Percentiles rank a stretch among this genome's conserved stretches.
Conservation (phyloP, 2,888 invertebrate genomes). For the Meiosimyza platycephala region DNA sequence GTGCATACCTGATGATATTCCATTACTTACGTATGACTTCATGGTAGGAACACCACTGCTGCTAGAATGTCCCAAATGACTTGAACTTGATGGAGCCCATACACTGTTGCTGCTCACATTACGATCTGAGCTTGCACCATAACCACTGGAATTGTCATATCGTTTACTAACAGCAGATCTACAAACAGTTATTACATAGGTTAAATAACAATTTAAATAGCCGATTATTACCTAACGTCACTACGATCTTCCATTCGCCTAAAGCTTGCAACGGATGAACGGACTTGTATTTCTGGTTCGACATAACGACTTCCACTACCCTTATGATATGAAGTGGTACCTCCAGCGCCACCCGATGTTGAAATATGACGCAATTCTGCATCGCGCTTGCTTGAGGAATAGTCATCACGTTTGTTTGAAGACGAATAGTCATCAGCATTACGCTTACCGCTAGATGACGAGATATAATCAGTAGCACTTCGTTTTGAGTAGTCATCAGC, state of each 20-base stretch:
- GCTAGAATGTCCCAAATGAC: conserved; percentile 43
- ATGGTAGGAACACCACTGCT: conserved; percentile 52
- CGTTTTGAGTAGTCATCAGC: conserved; percentile 50
- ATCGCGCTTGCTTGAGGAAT: conserved; percentile 57
- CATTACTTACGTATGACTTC: conserved; percentile 64
- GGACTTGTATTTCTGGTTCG: conserved; percentile 52
- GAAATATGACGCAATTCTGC: conserved; percentile 64
- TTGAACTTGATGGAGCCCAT: conserved; percentile 53
- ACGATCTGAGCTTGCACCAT: conserved; percentile 46
- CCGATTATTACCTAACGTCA: conserved; percentile 47
- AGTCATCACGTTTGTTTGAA: conserved; percentile 60
- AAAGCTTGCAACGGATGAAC: conserved; percentile 54
- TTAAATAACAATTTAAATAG: background rate
- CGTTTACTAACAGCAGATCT: conserved; percentile 51
- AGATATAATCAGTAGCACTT: conserved; percentile 54
- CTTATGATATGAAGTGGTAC: conserved; percentile 47
- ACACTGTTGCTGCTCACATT: conserved; percentile 47
- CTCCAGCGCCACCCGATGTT: conserved; percentile 39
- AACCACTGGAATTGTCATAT: conserved; percentile 59
- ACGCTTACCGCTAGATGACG: conserved; percentile 54
- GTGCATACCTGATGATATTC: conserved; percentile 59
- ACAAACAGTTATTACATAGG: background rate
- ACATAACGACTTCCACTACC: conserved; percentile 54
- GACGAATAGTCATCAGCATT: conserved; percentile 54
- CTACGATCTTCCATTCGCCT: conserved; percentile 54